These are phyloP conservation scores for Ditylenchus weischeri DNA, from an alignment of 2,888 invertebrate species.

Conservation along the genomic window DNA sequence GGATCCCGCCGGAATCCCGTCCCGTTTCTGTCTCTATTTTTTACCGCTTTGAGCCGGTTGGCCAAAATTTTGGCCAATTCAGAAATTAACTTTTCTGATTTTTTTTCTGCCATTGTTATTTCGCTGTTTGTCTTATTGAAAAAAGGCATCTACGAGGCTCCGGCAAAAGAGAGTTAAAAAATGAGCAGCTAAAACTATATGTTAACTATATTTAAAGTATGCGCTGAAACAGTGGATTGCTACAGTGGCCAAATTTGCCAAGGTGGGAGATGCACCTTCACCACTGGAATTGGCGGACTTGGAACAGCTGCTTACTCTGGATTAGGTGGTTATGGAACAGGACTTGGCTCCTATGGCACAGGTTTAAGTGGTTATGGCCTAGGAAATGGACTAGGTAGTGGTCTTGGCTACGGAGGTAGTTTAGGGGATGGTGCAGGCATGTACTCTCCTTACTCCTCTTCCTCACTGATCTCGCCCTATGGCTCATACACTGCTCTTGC, in stretches of 20 bases:
- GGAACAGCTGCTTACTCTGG: conserved; percentile 15
- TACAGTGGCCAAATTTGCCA: conserved; percentile 40
- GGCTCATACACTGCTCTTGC: conserved; percentile 9
- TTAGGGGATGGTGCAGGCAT: not conserved
- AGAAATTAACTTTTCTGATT: no score
- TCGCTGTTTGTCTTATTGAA: no score
- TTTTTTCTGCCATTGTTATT: no score
- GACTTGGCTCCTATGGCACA: not conserved
- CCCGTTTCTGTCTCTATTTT: no score
- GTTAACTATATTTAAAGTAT: conserved; percentile 33
- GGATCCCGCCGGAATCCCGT: no score
- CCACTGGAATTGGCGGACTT: conserved; percentile 18
- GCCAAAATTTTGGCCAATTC: no score
- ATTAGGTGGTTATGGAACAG: conserved; percentile 10
- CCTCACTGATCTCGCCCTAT: conserved; percentile 14
- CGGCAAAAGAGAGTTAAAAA: no score
- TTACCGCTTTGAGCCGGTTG: no score
- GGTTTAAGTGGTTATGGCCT: conserved; percentile 14
- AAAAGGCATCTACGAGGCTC: no score
- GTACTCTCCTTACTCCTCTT: not conserved
- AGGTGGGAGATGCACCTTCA: conserved; percentile 36
- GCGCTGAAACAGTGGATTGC: conserved; percentile 41
- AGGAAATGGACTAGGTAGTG: conserved; percentile 5
- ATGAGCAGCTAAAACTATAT: not conserved
- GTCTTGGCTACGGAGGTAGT: not conserved